Conservation (phyloP, 1,140 invertebrate genomes). For the Periplaneta americana region DNA sequence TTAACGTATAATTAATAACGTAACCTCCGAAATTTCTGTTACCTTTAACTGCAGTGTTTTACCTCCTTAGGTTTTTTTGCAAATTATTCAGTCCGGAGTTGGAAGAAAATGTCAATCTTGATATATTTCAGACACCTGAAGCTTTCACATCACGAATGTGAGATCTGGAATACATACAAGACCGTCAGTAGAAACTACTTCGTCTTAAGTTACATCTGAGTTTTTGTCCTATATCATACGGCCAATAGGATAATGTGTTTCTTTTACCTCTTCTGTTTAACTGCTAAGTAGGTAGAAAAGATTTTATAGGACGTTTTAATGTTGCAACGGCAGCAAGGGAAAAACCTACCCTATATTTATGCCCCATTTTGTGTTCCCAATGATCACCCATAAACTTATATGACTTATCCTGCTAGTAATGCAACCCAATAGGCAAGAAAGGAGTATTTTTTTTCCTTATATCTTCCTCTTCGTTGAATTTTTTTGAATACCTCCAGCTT, state of each 20-base stretch:
- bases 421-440: neutral
- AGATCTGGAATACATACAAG: no score
- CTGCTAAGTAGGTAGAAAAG: neutral
- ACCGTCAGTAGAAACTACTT: no score
- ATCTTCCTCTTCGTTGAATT: neutral
- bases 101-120: no score
- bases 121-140: no score
- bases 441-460: neutral
- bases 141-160: no score
- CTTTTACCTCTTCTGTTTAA: neutral
- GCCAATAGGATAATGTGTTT: neutral
- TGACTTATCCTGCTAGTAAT: neutral
- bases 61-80: no score
- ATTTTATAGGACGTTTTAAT: neutral
- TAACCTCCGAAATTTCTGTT: no score
- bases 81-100: no score
- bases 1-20: no score
- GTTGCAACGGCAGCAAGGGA: neutral
- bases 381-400: neutral
- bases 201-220: no score
- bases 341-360: neutral
- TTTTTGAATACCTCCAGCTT: neutral
- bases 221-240: neutral
- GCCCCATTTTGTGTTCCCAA: neutral
- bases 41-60: no score